A percentile compares a stretch with the other conserved stretches of the same genome.
These are phyloP conservation scores for Planococcus citri DNA, from an alignment of 1,140 invertebrate genomes.

Conservation along the genomic window DNA sequence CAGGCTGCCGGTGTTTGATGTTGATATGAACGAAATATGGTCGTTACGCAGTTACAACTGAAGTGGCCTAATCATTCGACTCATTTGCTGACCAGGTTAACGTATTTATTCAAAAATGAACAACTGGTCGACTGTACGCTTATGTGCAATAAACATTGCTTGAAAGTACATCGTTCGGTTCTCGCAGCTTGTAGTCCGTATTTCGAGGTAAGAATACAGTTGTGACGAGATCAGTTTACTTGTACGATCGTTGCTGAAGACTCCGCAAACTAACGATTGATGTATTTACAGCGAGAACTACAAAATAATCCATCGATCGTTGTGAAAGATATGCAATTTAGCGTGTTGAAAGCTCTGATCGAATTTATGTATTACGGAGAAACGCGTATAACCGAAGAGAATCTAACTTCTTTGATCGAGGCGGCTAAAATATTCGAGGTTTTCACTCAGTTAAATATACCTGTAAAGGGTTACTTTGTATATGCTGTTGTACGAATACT, in stretches of 20 bases:
- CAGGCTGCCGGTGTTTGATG: not conserved
- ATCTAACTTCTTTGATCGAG: slow-evolving; percentile 38
- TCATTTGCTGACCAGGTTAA: slow-evolving; percentile 41
- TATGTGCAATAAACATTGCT: slow-evolving; percentile 43
- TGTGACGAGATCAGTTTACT: not conserved
- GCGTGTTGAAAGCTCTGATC: slow-evolving; percentile 42
- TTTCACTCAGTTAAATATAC: not conserved
- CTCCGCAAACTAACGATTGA: no score
- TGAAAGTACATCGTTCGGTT: slow-evolving; percentile 45
- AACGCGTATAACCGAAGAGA: slow-evolving; percentile 40
- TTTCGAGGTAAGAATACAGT: slow-evolving; percentile 41
- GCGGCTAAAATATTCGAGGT: slow-evolving; percentile 43
- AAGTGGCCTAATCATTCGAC: slow-evolving; percentile 42
- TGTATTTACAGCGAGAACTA: slow-evolving; percentile 39
- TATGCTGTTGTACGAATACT: not conserved
- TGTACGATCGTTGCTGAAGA: no score
- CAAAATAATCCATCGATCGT: slow-evolving; percentile 42
- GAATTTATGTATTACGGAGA: slow-evolving; percentile 48
- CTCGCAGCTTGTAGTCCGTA: slow-evolving; percentile 49
- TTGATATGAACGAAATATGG: slow-evolving; percentile 25
- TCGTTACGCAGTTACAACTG: slow-evolving; percentile 33
- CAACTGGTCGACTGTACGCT: slow-evolving; percentile 45
- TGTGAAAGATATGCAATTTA: slow-evolving; percentile 42
- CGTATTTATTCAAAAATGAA: slow-evolving; percentile 42
- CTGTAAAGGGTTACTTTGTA: not conserved